Evolutionary conservation across 2,797 vertebrate genomes (phyloP), one percentile per base, ranked within the genome.

Genomic region (Leptatherina wallacei): DNA sequence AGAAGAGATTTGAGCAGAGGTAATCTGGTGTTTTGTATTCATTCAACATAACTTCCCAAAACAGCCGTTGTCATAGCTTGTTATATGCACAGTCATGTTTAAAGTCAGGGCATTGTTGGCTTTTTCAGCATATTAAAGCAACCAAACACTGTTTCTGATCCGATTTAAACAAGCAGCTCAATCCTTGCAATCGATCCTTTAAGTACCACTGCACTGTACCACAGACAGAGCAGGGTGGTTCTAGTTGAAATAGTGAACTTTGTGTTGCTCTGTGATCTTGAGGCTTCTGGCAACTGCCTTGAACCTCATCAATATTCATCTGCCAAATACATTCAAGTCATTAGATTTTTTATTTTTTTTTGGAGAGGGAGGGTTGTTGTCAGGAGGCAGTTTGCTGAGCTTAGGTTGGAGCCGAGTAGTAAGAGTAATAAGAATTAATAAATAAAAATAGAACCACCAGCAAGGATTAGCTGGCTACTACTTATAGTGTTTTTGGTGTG

Each of bases 401-500:
- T 81, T 56, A 78, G 52, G 71, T 77, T 77, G 44, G 30, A 73
- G 82, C 80, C 80, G 88, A 71, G 60, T 5, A 70, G 51, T 77
- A 75, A 36, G 30, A 69, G 70, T 70, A 36, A 67, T 67, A 52
- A 27, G 67, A 61, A 81, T 24, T 35, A 73, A 76, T 29, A 64
- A 35, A 61, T 56, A 44, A 47, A 54, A 30, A 71, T 44, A 62
- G 33, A 73, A 85, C 83, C 81, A 89, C 63, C 24, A 73, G 84
- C 68, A 35, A 47, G 76, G 82, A 85, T 85, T 82, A 85, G 68
- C 79, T 61, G 67, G 55, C 49, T 83, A 67, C 57, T 84, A 81
- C 87, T 87, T 87, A 75, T 88, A 85, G 83, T 54, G 63, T 72
- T 61, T 77, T 42, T 3, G 57, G 75, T 82, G 76, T 85, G 75